These are phyloP conservation scores for Silurus asotus DNA, from an alignment of 2,113 vertebrate species.

Conservation along the genomic window DNA sequence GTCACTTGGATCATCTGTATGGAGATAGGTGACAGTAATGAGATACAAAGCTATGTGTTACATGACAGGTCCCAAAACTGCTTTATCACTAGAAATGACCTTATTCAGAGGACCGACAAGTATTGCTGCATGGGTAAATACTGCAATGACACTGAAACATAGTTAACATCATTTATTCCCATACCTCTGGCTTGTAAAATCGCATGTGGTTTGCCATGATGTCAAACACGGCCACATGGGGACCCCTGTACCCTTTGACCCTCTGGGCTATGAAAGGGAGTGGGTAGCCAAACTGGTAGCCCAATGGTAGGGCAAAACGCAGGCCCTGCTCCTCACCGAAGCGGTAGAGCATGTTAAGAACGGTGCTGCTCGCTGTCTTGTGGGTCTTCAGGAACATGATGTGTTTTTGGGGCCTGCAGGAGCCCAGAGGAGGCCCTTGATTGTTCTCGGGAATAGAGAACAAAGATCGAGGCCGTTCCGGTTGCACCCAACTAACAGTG, in stretches of 20 bases:
- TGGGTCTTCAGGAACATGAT: constrained; percentile 92
- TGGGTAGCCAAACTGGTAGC: constrained; percentile 90
- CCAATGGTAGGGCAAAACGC: constrained; percentile 81
- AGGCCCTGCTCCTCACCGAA: constrained; percentile 80
- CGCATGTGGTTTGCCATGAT: constrained; percentile 93
- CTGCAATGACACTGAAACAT: not conserved
- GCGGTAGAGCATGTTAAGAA: constrained; percentile 88
- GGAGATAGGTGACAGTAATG: not conserved
- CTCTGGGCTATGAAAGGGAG: constrained; percentile 78
- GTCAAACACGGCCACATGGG: constrained; percentile 71
- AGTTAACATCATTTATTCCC: not conserved
- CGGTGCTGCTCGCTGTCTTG: constrained; percentile 91
- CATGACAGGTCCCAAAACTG: not conserved
- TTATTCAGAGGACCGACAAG: not conserved
- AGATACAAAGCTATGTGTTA: not conserved
- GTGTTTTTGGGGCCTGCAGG: constrained; percentile 76
- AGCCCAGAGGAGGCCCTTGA: constrained; percentile 66
- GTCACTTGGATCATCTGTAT: not conserved
- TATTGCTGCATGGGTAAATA: not conserved
- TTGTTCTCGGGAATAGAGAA: constrained; percentile 62
- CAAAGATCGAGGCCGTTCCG: constrained; percentile 60
- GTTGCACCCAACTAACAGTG: constrained; percentile 60
- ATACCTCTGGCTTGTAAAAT: constrained; percentile 83
- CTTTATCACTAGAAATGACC: not conserved
- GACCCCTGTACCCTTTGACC: constrained; percentile 81